Conservation (phyloP, 1,140 invertebrate species). For the Drosophila lini region DNA sequence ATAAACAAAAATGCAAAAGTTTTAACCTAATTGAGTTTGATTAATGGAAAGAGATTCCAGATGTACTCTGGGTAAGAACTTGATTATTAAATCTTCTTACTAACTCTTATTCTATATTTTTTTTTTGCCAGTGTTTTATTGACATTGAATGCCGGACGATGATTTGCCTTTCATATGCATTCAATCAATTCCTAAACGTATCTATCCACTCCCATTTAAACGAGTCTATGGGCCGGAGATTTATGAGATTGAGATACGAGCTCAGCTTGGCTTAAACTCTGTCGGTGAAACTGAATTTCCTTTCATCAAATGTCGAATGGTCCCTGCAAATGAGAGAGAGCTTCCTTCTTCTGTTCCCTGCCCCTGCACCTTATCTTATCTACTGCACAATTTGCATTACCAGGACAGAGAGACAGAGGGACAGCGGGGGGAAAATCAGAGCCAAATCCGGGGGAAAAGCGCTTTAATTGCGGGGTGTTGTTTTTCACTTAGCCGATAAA, state of each 20-base stretch:
- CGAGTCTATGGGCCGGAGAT: conserved; percentile 16
- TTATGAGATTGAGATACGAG: conserved; percentile 32
- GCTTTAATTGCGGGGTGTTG: conserved; percentile 31
- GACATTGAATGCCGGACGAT: conserved; percentile 34
- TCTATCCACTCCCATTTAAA: conserved; percentile 34
- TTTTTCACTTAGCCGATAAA: conserved; percentile 41
- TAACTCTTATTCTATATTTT: background rate
- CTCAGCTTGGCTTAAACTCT: conserved; percentile 17
- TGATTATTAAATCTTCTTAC: too few relatives aligned
- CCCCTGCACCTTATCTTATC: conserved; percentile 4
- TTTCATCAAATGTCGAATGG: conserved; percentile 27
- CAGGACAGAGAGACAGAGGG: background rate
- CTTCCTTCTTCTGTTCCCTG: background rate
- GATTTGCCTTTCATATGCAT: conserved; percentile 68
- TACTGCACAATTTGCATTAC: conserved; percentile 32
- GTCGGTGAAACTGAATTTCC: conserved; percentile 27
- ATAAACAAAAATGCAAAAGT: conserved; percentile 4
- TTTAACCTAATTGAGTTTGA: conserved; percentile 7
- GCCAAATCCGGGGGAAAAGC: conserved; percentile 21
- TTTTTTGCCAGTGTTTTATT: conserved; percentile 18
- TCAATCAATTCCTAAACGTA: conserved; percentile 65
- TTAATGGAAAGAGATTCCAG: background rate
- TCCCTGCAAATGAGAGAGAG: conserved; percentile 19
- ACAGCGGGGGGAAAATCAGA: background rate
- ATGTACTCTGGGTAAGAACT: background rate